phyloP scores from a whole-genome alignment of 2,113 vertebrate genomes.

The Neodon shergylaensis region DNA sequence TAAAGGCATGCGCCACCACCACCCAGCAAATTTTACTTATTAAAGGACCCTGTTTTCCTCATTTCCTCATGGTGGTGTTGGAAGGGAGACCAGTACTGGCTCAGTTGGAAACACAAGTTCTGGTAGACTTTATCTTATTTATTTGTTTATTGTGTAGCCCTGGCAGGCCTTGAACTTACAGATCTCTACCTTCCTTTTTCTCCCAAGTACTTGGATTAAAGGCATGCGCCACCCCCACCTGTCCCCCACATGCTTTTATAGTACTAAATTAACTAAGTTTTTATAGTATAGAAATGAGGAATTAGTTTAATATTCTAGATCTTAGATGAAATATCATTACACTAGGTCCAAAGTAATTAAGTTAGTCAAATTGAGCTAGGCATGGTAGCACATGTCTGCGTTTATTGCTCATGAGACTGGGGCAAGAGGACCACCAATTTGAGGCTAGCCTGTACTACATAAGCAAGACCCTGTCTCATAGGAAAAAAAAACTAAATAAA shows the following conservation, averaged over 20 bases:
- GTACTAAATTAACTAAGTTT: background rate
- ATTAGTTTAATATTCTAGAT: slow-evolving; percentile 39
- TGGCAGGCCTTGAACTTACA: background rate
- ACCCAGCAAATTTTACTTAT: background rate
- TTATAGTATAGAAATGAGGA: slow-evolving; percentile 9
- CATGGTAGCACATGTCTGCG: background rate
- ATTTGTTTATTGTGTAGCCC: background rate
- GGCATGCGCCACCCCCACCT: background rate
- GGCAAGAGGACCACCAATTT: background rate
- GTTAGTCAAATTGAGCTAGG: background rate
- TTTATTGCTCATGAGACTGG: background rate
- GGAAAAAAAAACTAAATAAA: background rate
- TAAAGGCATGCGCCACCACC: too few species aligned
- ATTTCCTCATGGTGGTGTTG: background rate
- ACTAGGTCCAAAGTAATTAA: background rate
- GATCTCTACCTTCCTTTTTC: background rate
- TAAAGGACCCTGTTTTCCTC: background rate
- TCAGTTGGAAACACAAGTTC: background rate
- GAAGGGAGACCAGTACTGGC: background rate
- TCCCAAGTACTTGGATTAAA: background rate
- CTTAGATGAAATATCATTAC: background rate
- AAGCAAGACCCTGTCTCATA: background rate
- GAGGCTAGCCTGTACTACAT: background rate
- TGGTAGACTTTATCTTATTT: background rate
- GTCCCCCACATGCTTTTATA: background rate